Percentiles rank a stretch among this genome's conserved stretches.
These are phyloP conservation scores for Leptopterna dolabrata DNA, from an alignment of 2,888 invertebrate genomes.

Conservation along the genomic window DNA sequence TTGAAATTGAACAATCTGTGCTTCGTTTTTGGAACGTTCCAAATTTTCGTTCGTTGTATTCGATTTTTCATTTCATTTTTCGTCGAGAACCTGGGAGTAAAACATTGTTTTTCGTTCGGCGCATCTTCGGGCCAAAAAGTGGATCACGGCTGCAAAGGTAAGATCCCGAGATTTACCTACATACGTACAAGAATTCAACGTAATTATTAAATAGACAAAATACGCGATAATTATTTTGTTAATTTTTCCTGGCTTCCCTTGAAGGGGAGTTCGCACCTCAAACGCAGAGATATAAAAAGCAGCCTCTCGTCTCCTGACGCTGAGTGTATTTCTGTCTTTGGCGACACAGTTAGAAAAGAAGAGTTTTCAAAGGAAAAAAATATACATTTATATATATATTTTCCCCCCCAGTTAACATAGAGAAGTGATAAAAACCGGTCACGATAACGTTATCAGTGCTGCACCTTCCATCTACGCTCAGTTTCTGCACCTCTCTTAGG, in stretches of 20 bases:
- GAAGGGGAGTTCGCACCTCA: constrained; percentile 39
- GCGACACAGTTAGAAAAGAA: constrained; percentile 46
- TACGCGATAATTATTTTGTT: background rate
- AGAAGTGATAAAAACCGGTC: too few relatives aligned
- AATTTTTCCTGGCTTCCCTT: background rate
- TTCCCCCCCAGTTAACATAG: background rate
- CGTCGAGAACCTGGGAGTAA: background rate
- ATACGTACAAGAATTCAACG: background rate
- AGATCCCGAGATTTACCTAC: background rate
- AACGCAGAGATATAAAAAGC: constrained; percentile 53
- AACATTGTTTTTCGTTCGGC: background rate
- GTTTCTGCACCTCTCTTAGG: too few relatives aligned
- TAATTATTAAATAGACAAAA: background rate
- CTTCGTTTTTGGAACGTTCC: background rate
- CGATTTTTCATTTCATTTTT: background rate
- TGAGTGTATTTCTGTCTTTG: constrained; percentile 51
- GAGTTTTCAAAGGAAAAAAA: background rate
- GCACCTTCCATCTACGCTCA: too few relatives aligned
- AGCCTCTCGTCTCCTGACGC: constrained; percentile 38
- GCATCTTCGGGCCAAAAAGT: constrained; percentile 1
- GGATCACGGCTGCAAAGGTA: constrained; percentile 50
- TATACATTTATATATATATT: background rate
- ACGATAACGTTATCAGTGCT: too few relatives aligned
- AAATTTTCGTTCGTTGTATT: background rate
- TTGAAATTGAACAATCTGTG: background rate